A percentile compares a stretch with the other conserved stretches of the same genome.
Evolutionary conservation across 2,797 vertebrate species (phyloP).

Genomic region (Podarcis lilfordi): DNA sequence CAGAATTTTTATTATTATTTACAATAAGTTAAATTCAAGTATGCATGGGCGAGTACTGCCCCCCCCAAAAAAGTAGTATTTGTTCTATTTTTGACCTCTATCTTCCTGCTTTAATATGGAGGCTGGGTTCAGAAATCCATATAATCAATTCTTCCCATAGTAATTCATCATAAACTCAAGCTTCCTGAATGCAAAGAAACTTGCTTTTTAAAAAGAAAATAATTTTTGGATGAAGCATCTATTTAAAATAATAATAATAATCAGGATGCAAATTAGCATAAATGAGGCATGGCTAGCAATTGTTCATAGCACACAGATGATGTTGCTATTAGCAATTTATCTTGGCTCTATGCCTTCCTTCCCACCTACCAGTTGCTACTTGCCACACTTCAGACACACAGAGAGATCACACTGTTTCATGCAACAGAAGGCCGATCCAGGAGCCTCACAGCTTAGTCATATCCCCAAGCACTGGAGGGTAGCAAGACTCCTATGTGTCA

Average conservation of each 20-base stretch:
- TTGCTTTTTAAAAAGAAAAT: not conserved
- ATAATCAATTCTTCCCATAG: not conserved
- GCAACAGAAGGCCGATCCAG: slow-evolving; percentile 4
- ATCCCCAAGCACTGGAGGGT: not conserved
- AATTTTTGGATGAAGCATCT: not conserved
- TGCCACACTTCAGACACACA: not conserved
- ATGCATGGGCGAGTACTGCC: not conserved
- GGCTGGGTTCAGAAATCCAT: not conserved
- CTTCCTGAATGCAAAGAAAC: not conserved
- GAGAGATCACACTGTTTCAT: not conserved
- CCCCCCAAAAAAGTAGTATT: not conserved
- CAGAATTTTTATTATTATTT: not conserved
- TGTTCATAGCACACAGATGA: rapidly evolving
- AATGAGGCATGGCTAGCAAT: not conserved
- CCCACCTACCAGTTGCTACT: slow-evolving; percentile 42
- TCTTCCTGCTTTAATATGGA: not conserved
- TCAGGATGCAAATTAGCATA: not conserved
- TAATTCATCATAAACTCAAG: not conserved
- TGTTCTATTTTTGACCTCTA: not conserved
- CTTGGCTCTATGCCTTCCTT: slow-evolving; percentile 23
- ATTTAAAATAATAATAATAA: not conserved
- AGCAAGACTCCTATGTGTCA: not conserved
- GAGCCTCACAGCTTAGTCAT: slow-evolving; percentile 10
- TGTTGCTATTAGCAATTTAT: not conserved
- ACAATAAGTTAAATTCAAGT: not conserved